Evolutionary conservation across 2,113 vertebrate genomes (phyloP).

Genomic region (Austrofundulus limnaeus): DNA sequence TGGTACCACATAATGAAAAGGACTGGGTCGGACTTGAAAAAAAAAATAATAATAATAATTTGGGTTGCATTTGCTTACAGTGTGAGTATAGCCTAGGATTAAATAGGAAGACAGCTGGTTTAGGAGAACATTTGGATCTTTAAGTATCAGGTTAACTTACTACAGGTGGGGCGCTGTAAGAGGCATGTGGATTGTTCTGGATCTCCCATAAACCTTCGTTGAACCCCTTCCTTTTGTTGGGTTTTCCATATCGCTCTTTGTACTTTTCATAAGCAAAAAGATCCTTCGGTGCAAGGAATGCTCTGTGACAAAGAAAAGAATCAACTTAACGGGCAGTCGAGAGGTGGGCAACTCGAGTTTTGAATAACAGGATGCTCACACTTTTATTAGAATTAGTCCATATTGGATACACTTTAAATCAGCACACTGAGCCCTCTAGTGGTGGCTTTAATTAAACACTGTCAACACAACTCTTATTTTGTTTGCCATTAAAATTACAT

Average conservation of each 20-base stretch:
- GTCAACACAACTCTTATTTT: conserved; percentile 32
- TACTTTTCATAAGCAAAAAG: conserved; percentile 95
- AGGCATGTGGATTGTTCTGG: conserved; percentile 97
- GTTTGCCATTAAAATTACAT: background rate
- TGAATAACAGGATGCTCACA: background rate
- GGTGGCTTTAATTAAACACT: conserved; percentile 29
- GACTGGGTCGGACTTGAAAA: too few species aligned
- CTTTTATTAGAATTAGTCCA: background rate
- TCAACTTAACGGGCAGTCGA: background rate
- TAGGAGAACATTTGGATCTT: background rate
- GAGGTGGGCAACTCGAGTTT: background rate
- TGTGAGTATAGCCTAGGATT: too few species aligned
- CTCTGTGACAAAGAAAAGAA: conserved; percentile 73
- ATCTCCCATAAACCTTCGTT: conserved; percentile 99
- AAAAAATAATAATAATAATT: too few species aligned
- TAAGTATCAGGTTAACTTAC: conserved; percentile 76
- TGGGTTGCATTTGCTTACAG: too few species aligned
- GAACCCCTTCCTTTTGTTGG: conserved; percentile 98
- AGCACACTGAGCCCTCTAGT: conserved; percentile 56
- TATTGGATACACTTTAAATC: background rate
- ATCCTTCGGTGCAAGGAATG: conserved; percentile 95
- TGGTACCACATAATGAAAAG: too few species aligned
- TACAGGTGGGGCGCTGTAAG: conserved; percentile 87
- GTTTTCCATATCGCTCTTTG: conserved; percentile 93
- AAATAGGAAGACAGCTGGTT: too few species aligned